A percentile compares a stretch with the other conserved stretches of the same genome.
These are phyloP conservation scores for Ennomos quercinarius DNA, from an alignment of 2,888 invertebrate genomes.

Conservation along the genomic window DNA sequence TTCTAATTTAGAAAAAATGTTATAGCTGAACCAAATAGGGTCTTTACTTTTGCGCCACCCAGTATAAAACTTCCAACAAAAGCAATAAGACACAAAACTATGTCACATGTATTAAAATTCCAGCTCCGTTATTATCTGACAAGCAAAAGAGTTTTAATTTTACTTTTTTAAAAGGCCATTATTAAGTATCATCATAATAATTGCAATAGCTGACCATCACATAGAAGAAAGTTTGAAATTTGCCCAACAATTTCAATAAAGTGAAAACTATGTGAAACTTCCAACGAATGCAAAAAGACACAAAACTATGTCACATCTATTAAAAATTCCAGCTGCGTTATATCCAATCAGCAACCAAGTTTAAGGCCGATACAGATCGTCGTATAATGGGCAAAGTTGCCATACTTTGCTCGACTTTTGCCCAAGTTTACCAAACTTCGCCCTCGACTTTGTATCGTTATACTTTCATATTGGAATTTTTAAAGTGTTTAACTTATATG, in stretches of 20 bases:
- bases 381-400: constrained; percentile 29
- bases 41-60: too few species aligned
- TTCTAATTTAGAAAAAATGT: too few species aligned
- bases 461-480: constrained; percentile 29
- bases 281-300: constrained; percentile 7
- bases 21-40: too few species aligned
- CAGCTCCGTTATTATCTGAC: constrained; percentile 8
- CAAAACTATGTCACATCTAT: constrained; percentile 20
- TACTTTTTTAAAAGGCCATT: too few species aligned
- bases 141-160: too few species aligned
- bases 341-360: constrained; percentile 28
- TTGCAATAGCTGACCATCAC: too few species aligned
- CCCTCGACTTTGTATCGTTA: constrained; percentile 19
- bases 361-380: constrained; percentile 26
- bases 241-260: too few species aligned
- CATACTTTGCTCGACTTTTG: constrained; percentile 17
- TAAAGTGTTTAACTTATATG: constrained; percentile 26
- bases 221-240: too few species aligned
- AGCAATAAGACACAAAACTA: constrained; percentile 12
- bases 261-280: constrained; percentile 10
- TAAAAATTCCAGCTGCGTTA: constrained; percentile 16
- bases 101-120: constrained; percentile 20
- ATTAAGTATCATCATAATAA: too few species aligned
- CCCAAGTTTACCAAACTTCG: constrained; percentile 19
- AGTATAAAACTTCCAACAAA: constrained; percentile 13